phyloP scores from a whole-genome alignment of 2,797 vertebrate genomes.

The Galagoides demidoff region DNA sequence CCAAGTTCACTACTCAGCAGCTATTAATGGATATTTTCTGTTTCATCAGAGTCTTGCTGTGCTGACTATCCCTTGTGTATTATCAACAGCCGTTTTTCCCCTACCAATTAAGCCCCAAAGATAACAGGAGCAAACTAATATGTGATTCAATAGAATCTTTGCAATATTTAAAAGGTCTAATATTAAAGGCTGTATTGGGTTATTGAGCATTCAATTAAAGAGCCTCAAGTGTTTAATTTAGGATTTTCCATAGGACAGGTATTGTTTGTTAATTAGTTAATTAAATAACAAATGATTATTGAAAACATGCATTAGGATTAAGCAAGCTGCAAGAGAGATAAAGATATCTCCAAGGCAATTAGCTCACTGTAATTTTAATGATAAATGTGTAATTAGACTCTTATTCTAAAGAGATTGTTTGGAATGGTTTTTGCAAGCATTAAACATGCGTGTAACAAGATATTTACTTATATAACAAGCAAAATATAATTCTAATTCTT shows the following conservation, averaged over 20 bases:
- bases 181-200: slow-evolving; percentile 75
- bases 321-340: slow-evolving; percentile 82
- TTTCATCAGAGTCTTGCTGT: slow-evolving; percentile 60
- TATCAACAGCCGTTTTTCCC: slow-evolving; percentile 51
- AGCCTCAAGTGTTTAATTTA: slow-evolving; percentile 82
- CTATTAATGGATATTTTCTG: slow-evolving; percentile 65
- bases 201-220: slow-evolving; percentile 80
- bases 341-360: slow-evolving; percentile 84
- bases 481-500: slow-evolving; percentile 80
- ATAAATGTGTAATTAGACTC: slow-evolving; percentile 83
- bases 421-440: slow-evolving; percentile 75
- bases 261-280: slow-evolving; percentile 85
- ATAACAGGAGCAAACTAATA: slow-evolving; percentile 73
- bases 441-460: slow-evolving; percentile 82
- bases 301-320: slow-evolving; percentile 83
- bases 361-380: slow-evolving; percentile 83
- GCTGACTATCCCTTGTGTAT: slow-evolving; percentile 53
- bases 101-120: slow-evolving; percentile 74
- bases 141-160: slow-evolving; percentile 70
- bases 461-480: slow-evolving; percentile 82
- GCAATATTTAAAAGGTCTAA: slow-evolving; percentile 79
- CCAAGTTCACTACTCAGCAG: slow-evolving; percentile 33
- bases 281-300: slow-evolving; percentile 84
- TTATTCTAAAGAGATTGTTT: slow-evolving; percentile 83
- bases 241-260: slow-evolving; percentile 83